Evolutionary conservation across 1,140 invertebrate species (phyloP).

Genomic region (Dryas iulia): DNA sequence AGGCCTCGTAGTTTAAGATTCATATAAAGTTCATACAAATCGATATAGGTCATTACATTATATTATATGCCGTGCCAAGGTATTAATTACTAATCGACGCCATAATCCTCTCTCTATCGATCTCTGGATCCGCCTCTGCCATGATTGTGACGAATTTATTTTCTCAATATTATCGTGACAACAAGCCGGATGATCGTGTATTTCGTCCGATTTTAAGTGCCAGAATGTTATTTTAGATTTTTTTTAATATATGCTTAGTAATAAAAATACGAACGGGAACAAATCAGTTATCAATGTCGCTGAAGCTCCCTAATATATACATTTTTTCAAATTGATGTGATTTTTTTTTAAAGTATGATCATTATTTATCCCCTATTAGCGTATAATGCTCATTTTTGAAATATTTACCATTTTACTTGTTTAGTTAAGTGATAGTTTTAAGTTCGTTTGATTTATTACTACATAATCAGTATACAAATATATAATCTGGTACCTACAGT

Average conservation of each 20-base stretch:
- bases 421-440: slow-evolving; percentile 69
- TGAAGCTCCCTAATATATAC: slow-evolving; percentile 40
- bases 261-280: slow-evolving; percentile 57
- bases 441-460: slow-evolving; percentile 63
- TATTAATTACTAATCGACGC: not conserved
- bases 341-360: slow-evolving; percentile 63
- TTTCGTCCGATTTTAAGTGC: slow-evolving; percentile 68
- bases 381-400: slow-evolving; percentile 75
- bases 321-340: slow-evolving; percentile 52
- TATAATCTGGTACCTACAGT: slow-evolving; percentile 61
- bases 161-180: slow-evolving; percentile 31
- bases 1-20: not conserved
- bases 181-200: slow-evolving; percentile 35
- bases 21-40: not conserved
- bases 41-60: not conserved
- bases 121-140: slow-evolving; percentile 1
- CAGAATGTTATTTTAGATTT: slow-evolving; percentile 75
- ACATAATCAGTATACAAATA: slow-evolving; percentile 47
- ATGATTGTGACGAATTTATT: slow-evolving; percentile 52
- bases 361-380: slow-evolving; percentile 70
- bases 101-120: not conserved
- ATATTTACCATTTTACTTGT: slow-evolving; percentile 73
- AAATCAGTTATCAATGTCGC: slow-evolving; percentile 42
- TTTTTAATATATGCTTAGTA: slow-evolving; percentile 63
- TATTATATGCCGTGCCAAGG: not conserved